Base-by-base conservation (phyloP, 2,113 vertebrate genomes). In the Rutilus rutilus region DNA sequence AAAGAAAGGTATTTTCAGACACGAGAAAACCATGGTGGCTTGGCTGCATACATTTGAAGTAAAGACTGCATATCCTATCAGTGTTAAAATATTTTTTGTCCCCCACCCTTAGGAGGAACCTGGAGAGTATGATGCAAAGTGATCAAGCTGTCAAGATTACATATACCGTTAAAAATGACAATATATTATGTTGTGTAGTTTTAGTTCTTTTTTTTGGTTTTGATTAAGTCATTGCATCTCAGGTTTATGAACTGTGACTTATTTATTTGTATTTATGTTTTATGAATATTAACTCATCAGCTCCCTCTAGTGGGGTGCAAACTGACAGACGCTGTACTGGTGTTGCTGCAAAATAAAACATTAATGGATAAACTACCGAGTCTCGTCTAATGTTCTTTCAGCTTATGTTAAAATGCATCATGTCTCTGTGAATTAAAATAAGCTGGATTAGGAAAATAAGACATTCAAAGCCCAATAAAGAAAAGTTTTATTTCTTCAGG, bases 401-500 rank as follows among this genome's bases (percentile, higher is more conserved):
- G 14, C 15, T 39, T 6, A 6, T 80, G 69, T n/a, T 42, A 30
- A 50, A 50, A 79, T 6, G 6, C 73, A 71, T 21, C 71, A 57
- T 23, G 7, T 57, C 21, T 57, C 8, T 23, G 54, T 57, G 54
- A 57, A 57, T 75, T 0, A 47, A 71, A 21, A 69, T 9, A 36
- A 69, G 3, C 11, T 11, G 23, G 9, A 64, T 50, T 84, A 82
- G 9, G 23, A 6, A 1, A 39, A 33, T 65, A 79, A 59, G 54
- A 17, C 2, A 81, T n/a, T 4, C n/a, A 23, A 86, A 93, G 90
- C 80, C 92, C 93, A 94, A 93, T 87, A 89, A 93, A 89, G 87
- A 88, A 91, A 92, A 89, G 33, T 82, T 95, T 95, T 94, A 94
- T 95, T 95, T 94, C 88, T 94, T 90, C 92, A 94, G 93, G 94